Evolutionary conservation across 2,797 vertebrate species (phyloP).

Genomic region (Pitangus sulphuratus): DNA sequence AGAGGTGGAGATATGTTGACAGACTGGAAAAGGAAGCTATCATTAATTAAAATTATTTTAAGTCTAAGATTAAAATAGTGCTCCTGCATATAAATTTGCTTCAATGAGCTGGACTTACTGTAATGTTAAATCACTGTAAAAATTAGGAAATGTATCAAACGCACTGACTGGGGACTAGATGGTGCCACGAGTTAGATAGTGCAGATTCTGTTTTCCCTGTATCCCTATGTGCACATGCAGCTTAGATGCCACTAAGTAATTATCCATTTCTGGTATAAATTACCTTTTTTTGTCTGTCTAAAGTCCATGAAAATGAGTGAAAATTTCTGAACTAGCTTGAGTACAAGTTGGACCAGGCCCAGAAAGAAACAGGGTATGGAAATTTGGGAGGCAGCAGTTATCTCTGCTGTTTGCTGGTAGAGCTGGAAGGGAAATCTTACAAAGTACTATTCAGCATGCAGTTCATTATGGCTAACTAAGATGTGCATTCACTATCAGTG

Average conservation of each 20-base stretch:
- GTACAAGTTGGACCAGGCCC: neutral
- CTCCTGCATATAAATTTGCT: constrained; percentile 66
- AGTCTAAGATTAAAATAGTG: constrained; percentile 72
- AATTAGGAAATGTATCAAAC: constrained; percentile 27
- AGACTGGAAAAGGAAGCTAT: constrained; percentile 54
- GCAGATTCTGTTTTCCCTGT: neutral
- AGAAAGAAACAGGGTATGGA: neutral
- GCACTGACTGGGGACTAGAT: neutral
- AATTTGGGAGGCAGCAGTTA: neutral
- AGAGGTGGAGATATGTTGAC: constrained; percentile 70
- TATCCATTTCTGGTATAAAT: neutral
- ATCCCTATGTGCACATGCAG: neutral
- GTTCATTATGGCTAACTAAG: neutral
- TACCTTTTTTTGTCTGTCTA: neutral
- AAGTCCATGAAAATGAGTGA: neutral
- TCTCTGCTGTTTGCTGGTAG: neutral
- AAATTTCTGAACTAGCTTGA: neutral
- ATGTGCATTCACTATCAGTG: neutral
- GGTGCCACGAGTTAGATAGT: neutral
- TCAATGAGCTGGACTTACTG: constrained; percentile 47
- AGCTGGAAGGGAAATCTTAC: constrained; percentile 1
- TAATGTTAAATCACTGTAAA: constrained; percentile 22
- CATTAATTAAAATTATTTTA: constrained; percentile 77
- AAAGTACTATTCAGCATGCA: neutral
- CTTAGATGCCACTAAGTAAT: neutral